Evolutionary conservation across 2,113 vertebrate genomes (phyloP).

Genomic region (Zeus faber): DNA sequence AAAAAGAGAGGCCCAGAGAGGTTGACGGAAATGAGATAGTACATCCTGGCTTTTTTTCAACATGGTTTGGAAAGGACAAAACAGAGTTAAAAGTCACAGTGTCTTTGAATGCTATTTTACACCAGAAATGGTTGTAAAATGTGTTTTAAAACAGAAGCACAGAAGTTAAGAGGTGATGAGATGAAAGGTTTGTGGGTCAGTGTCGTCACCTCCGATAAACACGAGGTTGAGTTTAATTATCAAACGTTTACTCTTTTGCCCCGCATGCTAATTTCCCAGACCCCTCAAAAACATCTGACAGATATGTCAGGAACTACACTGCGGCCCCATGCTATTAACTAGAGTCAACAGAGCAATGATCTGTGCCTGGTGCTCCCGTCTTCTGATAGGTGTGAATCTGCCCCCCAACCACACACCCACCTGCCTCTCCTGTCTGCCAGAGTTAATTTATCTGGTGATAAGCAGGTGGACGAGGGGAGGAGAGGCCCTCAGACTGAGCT

Average conservation of each 20-base stretch:
- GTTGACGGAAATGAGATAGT: too few relatives aligned
- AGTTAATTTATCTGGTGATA: slow-evolving; percentile 81
- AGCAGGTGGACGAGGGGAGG: slow-evolving; percentile 84
- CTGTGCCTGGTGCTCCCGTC: slow-evolving; percentile 73
- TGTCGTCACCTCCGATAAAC: slow-evolving; percentile 62
- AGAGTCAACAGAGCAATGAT: slow-evolving; percentile 60
- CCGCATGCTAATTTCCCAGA: slow-evolving; percentile 59
- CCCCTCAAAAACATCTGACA: slow-evolving; percentile 64
- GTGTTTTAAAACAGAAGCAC: slow-evolving; percentile 5
- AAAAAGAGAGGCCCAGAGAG: too few relatives aligned
- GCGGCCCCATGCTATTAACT: slow-evolving; percentile 66
- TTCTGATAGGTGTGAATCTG: slow-evolving; percentile 61
- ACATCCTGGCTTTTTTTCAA: too few relatives aligned
- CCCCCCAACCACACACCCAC: slow-evolving; percentile 58
- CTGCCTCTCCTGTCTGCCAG: slow-evolving; percentile 67
- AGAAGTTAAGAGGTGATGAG: slow-evolving; percentile 11
- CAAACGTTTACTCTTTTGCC: slow-evolving; percentile 64
- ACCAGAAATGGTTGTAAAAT: too few relatives aligned
- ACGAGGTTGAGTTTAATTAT: slow-evolving; percentile 69
- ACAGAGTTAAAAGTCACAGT: not conserved
- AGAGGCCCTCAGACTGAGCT: slow-evolving; percentile 72
- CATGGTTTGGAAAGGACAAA: too few relatives aligned
- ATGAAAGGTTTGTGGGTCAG: slow-evolving; percentile 27
- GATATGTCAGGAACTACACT: slow-evolving; percentile 43
- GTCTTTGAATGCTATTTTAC: not conserved